Evolutionary conservation across 2,797 vertebrate species (phyloP), one percentile per base, ranked within the genome.

Genomic region (Thaleichthys pacificus): DNA sequence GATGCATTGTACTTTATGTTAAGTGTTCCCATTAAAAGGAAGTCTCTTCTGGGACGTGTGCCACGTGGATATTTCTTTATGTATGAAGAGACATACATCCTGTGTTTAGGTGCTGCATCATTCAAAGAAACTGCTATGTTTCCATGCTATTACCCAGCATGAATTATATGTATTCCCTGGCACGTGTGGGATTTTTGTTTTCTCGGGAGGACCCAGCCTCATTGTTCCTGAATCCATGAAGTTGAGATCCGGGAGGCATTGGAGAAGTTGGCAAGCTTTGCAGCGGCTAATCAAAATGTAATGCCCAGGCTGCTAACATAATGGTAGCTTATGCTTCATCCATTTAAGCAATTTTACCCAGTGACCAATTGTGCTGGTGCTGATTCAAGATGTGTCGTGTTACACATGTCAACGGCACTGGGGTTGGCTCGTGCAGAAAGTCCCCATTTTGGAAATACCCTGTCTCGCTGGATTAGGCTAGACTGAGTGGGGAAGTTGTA

Each of bases 251-350:
- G 47, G 58, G 49, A 54, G 65, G 58, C 56, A 66, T 74, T 58
- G 67, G 67, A 54, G 54, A 77, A 63, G 21, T 61, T 83, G 79
- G 82, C 76, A 80, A 65, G 63, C 72, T 24, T 63, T 68, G 28
- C 57, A 7, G 69, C 67, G 26, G 68, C 72, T 75, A 72, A 77
- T 80, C 72, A 79, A 75, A 80, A 64, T 76, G 57, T 67, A 70
- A 66, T 69, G 28, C 69, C 22, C 38, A 62, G 57, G 66, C 66
- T 74, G 75, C 60, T 58, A 75, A 17, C 66, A 72, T 67, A 28
- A 79, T 69, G 51, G 51, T 28, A 64, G 26, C 28, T 61, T 69
- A 66, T 72, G 70, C 73, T 76, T 74, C 30, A 72, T 72, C 71
- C 65, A 64, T 79, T 79, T 82, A 69, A 68, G 67, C 47, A 68